Evolutionary conservation across 2,113 vertebrate species (phyloP), one percentile per base, ranked within the genome.

Genomic region (Heliornis fulica): DNA sequence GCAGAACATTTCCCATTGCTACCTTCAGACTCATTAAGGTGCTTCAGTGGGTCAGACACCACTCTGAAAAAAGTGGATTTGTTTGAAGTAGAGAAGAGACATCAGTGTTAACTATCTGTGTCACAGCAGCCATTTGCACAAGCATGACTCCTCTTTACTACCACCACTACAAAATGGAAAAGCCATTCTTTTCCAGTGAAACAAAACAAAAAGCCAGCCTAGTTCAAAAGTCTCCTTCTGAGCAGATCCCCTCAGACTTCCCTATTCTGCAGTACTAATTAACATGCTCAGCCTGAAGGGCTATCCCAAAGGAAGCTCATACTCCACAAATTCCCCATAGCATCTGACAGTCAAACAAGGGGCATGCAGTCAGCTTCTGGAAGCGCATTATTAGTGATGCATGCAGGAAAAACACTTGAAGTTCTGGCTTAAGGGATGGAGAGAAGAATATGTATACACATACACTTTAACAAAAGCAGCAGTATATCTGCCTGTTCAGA

Each of bases 301-400:
- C 91, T 87, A 59, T 83, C 93, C 91, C 93, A 86, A 40, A 91
- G 87, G 93, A 93, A 92, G 76, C 75, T 95, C 65, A 53, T 68
- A 46, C 64, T 70, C 70, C 41, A 79, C 54, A 38, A 19, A 91
- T 50, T 84, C 92, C 85, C 87, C 72, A 77, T 80, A 68, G 76
- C 4, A 2, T 72, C 88, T 93, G 86, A 92, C 71, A 74, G 79
- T 63, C 85, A 94, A 96, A 77, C 65, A 70, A 66, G 71, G 53
- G 51, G 21, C 38, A 23, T 32, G 72, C 76, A 83, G n/a, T 74
- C 75, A 74, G 75, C 61, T 68, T 61, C 63, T 75, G 81, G 72
- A 97, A 28, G 31, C 0, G 2, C 18, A 21, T 40, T 64, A 43
- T 41, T 50, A 65, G 54, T 41, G 50, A 93, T 83, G 87, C 36